A percentile compares a stretch with the other conserved stretches of the same genome.
Conservation (phyloP, 2,113 vertebrate genomes). For the Hippocampus zosterae region DNA sequence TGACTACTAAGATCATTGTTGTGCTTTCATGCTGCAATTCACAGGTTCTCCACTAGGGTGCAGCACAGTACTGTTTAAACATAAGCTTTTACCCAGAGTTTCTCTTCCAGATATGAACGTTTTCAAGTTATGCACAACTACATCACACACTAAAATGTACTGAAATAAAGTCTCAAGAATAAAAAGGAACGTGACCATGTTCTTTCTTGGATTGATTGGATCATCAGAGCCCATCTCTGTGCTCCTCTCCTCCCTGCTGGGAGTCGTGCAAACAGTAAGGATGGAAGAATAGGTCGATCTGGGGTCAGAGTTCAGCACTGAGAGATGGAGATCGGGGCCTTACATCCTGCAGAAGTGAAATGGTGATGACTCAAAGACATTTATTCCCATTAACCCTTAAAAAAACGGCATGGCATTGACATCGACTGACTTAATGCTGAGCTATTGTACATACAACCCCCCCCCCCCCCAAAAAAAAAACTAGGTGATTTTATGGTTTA, state of each 20-base stretch:
- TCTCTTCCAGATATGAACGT: not conserved
- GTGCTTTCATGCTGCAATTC: conserved; percentile 7
- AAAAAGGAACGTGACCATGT: not conserved
- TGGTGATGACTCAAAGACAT: no score
- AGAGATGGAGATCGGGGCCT: not conserved
- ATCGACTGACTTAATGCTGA: no score
- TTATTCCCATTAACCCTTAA: no score
- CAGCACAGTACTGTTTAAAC: not conserved
- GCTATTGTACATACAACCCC: no score
- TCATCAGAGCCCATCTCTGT: conserved; percentile 50
- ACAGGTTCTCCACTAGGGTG: not conserved
- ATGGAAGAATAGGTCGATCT: conserved; percentile 49
- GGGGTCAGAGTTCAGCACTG: conserved; percentile 25
- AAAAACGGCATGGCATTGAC: no score
- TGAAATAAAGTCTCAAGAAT: not conserved
- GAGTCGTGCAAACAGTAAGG: conserved; percentile 43
- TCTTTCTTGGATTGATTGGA: conserved; percentile 39
- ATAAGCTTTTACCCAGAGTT: not conserved
- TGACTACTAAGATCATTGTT: not conserved
- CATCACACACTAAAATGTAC: not conserved
- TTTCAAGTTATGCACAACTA: not conserved
- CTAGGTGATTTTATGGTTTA: not conserved
- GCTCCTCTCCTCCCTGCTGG: conserved; percentile 55
- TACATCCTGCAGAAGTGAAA: no score
- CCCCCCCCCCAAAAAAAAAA: no score